Evolutionary conservation across 2,113 vertebrate genomes (phyloP), one percentile per base, ranked within the genome.

Genomic region (Paramisgurnus dabryanus): DNA sequence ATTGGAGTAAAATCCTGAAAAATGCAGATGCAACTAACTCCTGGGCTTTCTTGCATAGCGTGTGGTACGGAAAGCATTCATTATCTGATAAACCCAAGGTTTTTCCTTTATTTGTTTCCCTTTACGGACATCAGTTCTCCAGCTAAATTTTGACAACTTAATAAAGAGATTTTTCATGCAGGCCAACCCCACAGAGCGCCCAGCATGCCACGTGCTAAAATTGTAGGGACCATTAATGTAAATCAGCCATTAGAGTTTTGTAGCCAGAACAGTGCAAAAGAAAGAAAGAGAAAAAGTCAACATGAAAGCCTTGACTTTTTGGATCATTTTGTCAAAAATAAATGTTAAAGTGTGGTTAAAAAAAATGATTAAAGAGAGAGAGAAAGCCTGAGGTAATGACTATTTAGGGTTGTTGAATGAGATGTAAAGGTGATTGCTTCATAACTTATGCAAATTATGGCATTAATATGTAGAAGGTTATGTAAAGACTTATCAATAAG

Each of bases 181-280:
- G 87, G 72, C 80, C 77, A 84, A 83, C 63, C 76, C 67, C 60
- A 76, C 76, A 3, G 80, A 83, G 83, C 67, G 84, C 80, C 79
- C 83, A 83, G 61, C 72, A 66, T 73, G 80, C 69, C 83, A 67
- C 83, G 84, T 71, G 68, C 70, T 2, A 0, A 83, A 80, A 84
- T 80, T 78, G 75, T 70, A 79, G 82, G 81, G 86, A 89, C 82
- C 83, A 88, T 87, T 87, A 84, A 83, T 85, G 83, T 60, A 83
- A 87, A 90, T 87, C 84, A 80, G 87, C 90, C 85, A 80, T 82
- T 89, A 86, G 88, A 87, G 90, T 89, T 88, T 83, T 75, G 80
- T 88, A 67, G 50, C 49, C 77, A 74, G 85, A 61, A 73, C 84
- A 69, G 82, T 74, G 85, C 57, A 40, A 60, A 76, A 79, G 65